Evolutionary conservation across 2,797 vertebrate species (phyloP).

Genomic region (Toxotes lorentzi): DNA sequence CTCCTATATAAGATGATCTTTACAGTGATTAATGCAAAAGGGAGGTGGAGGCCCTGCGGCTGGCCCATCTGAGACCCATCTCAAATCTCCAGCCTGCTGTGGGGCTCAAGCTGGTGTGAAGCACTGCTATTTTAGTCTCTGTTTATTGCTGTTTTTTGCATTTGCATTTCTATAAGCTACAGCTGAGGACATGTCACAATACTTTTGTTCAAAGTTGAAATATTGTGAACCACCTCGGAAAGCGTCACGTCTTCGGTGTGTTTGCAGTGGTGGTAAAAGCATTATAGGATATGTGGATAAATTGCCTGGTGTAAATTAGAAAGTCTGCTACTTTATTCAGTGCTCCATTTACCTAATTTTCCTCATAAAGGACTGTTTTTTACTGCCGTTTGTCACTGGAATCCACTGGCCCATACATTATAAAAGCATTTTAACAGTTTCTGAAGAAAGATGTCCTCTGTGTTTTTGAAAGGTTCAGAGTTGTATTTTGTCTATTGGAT

Average conservation of each 20-base stretch:
- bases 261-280: slow-evolving; percentile 39
- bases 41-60: slow-evolving; percentile 76
- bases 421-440: slow-evolving; percentile 21
- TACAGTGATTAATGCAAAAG: slow-evolving; percentile 85
- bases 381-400: slow-evolving; percentile 21
- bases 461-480: neutral
- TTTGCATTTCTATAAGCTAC: slow-evolving; percentile 36
- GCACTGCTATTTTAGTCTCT: slow-evolving; percentile 56
- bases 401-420: neutral
- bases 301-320: slow-evolving; percentile 28
- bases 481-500: slow-evolving; percentile 9
- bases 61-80: slow-evolving; percentile 66
- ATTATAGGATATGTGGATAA: slow-evolving; percentile 26
- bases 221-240: slow-evolving; percentile 18
- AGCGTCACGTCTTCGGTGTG: neutral
- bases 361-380: neutral
- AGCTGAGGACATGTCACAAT: slow-evolving; percentile 18
- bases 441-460: neutral
- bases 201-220: slow-evolving; percentile 34
- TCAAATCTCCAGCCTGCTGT: slow-evolving; percentile 54
- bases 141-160: slow-evolving; percentile 54
- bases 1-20: slow-evolving; percentile 74
- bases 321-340: slow-evolving; percentile 15
- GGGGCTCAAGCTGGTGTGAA: slow-evolving; percentile 39
- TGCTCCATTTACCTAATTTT: slow-evolving; percentile 23